Evolutionary conservation across 2,113 vertebrate species (phyloP).

Genomic region (Colius striatus): DNA sequence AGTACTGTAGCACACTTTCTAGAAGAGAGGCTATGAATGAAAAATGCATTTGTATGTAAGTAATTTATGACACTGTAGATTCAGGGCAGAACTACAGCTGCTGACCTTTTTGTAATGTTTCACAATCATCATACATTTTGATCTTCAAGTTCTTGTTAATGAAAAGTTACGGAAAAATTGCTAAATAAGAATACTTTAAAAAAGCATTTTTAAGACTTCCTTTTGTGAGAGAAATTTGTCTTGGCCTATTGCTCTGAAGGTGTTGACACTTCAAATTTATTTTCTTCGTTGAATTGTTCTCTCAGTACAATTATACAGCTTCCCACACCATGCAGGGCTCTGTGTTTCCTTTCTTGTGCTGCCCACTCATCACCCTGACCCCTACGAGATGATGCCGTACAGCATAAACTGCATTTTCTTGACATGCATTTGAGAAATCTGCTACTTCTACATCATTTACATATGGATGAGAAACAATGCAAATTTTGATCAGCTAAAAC

Average conservation of each 20-base stretch:
- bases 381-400: background rate
- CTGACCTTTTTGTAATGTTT: background rate
- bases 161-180: background rate
- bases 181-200: background rate
- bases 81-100: background rate
- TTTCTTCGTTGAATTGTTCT: background rate
- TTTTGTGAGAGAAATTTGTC: background rate
- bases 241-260: background rate
- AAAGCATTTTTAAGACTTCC: background rate
- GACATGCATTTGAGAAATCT: background rate
- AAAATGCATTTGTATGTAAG: background rate
- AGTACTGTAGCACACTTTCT: background rate
- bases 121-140: background rate
- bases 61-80: background rate
- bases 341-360: background rate
- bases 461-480: background rate
- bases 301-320: background rate
- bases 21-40: background rate
- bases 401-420: background rate
- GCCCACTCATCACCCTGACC: background rate
- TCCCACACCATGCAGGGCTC: background rate
- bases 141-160: background rate
- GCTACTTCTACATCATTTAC: background rate
- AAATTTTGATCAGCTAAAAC: background rate
- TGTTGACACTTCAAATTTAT: background rate